Evolutionary conservation across 2,797 vertebrate genomes (phyloP).

Genomic region (Enteromius trimaculatus): DNA sequence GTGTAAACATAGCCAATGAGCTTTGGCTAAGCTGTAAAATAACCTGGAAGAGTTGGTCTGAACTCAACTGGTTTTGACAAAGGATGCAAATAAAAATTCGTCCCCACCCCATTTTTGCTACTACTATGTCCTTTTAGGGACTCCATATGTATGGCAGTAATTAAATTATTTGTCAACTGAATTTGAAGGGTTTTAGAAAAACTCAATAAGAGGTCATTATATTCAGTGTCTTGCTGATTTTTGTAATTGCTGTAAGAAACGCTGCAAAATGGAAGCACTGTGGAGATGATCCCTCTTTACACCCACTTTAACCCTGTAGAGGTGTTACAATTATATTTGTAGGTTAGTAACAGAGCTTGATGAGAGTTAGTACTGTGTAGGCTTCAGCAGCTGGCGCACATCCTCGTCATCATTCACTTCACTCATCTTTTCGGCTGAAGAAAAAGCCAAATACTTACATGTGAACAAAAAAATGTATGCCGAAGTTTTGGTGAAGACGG

Average conservation of each 20-base stretch:
- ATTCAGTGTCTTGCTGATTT: background rate
- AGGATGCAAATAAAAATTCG: too few relatives aligned
- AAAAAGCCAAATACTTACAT: constrained; percentile 29
- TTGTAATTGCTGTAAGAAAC: background rate
- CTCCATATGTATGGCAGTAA: background rate
- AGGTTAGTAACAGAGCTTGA: constrained; percentile 50
- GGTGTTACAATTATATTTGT: constrained; percentile 44
- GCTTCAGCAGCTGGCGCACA: constrained; percentile 41
- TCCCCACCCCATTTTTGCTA: too few relatives aligned
- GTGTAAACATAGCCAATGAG: background rate
- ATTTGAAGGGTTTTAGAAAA: background rate
- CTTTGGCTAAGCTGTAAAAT: too few relatives aligned
- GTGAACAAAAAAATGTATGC: background rate
- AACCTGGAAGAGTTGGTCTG: too few relatives aligned
- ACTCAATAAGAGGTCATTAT: background rate
- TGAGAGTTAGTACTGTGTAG: constrained; percentile 37
- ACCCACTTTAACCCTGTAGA: constrained; percentile 48
- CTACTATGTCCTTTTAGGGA: too few relatives aligned
- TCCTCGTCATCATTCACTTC: constrained; percentile 37
- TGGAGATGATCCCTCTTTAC: constrained; percentile 45
- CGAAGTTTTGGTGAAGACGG: background rate
- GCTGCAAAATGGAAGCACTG: constrained; percentile 42
- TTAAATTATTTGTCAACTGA: background rate
- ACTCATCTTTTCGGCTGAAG: constrained; percentile 9
- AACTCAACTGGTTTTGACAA: too few relatives aligned